These are phyloP conservation scores for Torymus texanus DNA, from an alignment of 2,888 invertebrate species.

Conservation along the genomic window DNA sequence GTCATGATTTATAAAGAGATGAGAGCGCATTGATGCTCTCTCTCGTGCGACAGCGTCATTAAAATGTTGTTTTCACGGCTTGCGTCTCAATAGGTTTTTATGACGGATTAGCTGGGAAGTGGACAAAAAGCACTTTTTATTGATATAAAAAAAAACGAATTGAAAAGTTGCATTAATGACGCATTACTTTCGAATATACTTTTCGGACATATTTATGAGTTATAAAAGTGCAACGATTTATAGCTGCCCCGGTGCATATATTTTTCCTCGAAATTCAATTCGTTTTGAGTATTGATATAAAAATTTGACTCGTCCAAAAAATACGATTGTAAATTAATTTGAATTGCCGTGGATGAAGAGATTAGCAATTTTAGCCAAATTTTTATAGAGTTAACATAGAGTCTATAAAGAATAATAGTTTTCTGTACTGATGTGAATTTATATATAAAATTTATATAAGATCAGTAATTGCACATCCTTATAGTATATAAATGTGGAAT, in stretches of 20 bases:
- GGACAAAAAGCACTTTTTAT: conserved; percentile 35
- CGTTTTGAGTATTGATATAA: conserved; percentile 25
- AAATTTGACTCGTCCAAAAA: conserved; percentile 15
- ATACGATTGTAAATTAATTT: conserved; percentile 26
- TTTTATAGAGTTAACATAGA: conserved; percentile 5
- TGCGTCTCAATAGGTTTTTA: conserved; percentile 58
- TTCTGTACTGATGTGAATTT: not conserved
- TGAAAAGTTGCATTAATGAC: conserved; percentile 48
- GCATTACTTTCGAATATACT: conserved; percentile 44
- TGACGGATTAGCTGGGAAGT: conserved; percentile 54
- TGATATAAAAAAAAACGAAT: conserved; percentile 39
- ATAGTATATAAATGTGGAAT: no score
- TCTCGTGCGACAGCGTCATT: conserved; percentile 19
- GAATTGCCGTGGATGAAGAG: conserved; percentile 1
- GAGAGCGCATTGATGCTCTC: conserved; percentile 1
- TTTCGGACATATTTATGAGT: conserved; percentile 40
- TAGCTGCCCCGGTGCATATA: conserved; percentile 19
- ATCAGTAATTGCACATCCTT: not conserved
- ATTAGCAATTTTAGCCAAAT: not conserved
- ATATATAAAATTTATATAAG: not conserved
- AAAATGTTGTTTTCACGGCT: conserved; percentile 41
- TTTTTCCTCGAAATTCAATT: conserved; percentile 49
- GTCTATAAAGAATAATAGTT: not conserved
- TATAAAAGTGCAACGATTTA: conserved; percentile 48
- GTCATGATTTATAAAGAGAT: conserved; percentile 48